phyloP scores from a whole-genome alignment of 2,797 vertebrate species.

The Dicrostonyx torquatus region DNA sequence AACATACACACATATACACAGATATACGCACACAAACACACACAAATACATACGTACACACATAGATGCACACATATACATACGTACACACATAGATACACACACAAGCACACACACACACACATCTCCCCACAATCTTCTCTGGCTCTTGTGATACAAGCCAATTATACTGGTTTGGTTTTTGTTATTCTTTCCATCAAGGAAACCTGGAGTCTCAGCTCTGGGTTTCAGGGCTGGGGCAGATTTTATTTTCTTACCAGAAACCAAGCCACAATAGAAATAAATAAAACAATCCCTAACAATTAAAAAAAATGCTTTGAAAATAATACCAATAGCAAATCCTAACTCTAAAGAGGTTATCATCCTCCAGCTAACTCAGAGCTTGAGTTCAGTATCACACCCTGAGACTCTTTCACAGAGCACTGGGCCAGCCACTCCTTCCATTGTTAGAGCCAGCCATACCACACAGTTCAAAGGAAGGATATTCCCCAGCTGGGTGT shows the following conservation, averaged over 20 bases:
- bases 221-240: constrained; percentile 60
- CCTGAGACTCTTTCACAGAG: neutral
- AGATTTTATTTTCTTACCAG: constrained; percentile 66
- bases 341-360: neutral
- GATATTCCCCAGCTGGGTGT: constrained; percentile 12
- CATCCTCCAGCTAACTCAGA: constrained; percentile 27
- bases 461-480: neutral
- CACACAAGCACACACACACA: neutral
- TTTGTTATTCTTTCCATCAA: constrained; percentile 79
- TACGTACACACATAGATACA: neutral
- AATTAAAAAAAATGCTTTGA: constrained; percentile 66
- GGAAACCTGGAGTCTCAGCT: constrained; percentile 63
- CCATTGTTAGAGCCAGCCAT: neutral
- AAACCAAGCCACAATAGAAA: constrained; percentile 57
- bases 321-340: constrained; percentile 50
- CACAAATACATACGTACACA: neutral
- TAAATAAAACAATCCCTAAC: constrained; percentile 58
- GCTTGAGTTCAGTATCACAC: constrained; percentile 18
- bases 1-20: neutral
- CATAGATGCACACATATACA: neutral
- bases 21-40: neutral
- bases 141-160: constrained; percentile 65
- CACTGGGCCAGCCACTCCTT: neutral
- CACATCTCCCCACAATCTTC: too few relatives aligned
- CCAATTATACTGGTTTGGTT: constrained; percentile 54